Percentiles rank a stretch among this genome's conserved stretches.
phyloP scores from a whole-genome alignment of 1,140 invertebrate genomes.

The Sycophila sp. region DNA sequence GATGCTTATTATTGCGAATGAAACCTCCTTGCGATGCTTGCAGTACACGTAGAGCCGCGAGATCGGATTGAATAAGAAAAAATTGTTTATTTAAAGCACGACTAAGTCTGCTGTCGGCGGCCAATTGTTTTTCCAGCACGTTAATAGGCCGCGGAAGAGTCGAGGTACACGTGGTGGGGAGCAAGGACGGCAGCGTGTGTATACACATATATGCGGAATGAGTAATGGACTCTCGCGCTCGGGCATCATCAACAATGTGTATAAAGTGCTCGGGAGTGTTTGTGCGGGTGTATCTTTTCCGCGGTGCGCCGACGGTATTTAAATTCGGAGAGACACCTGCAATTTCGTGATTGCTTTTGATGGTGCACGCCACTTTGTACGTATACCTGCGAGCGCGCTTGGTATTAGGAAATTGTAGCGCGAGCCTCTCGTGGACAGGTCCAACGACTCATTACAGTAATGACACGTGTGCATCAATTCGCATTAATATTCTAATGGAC shows the following conservation, averaged over 20 bases:
- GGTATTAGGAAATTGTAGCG: conserved; percentile 25
- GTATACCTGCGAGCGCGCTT: not conserved
- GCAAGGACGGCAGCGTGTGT: not conserved
- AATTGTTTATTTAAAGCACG: too few species aligned
- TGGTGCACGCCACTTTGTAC: conserved; percentile 51
- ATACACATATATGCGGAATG: not conserved
- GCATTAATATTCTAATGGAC: conserved; percentile 67
- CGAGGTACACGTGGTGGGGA: too few species aligned
- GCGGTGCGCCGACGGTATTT: conserved; percentile 36
- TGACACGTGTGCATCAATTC: conserved; percentile 66
- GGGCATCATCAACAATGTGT: not conserved
- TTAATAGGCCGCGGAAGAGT: too few species aligned
- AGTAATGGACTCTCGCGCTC: not conserved
- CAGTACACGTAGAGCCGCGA: not conserved
- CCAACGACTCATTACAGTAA: conserved; percentile 65
- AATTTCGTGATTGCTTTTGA: conserved; percentile 65
- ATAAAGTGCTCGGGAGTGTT: not conserved
- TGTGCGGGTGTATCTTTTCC: not conserved
- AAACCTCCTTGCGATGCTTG: too few species aligned
- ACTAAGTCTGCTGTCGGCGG: too few species aligned
- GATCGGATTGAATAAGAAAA: too few species aligned
- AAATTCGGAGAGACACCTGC: conserved; percentile 57
- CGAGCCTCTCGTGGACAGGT: conserved; percentile 51
- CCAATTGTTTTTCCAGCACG: too few species aligned
- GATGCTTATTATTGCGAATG: too few species aligned